A percentile compares a stretch with the other conserved stretches of the same genome.
Evolutionary conservation across 2,888 invertebrate genomes (phyloP).

Genomic region (Nudaria mundana): DNA sequence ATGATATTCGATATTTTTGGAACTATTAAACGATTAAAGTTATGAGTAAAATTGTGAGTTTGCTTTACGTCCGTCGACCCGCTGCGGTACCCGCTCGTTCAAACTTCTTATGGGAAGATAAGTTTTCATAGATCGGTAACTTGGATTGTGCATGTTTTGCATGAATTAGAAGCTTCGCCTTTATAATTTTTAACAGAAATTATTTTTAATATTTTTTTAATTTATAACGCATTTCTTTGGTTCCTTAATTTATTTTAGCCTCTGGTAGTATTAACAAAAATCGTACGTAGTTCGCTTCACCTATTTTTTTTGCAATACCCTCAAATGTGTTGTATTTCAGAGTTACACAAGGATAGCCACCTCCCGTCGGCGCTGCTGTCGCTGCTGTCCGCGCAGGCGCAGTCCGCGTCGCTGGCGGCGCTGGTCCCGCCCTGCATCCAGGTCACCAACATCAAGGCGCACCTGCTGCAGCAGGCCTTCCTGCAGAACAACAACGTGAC

Average conservation of each 20-base stretch:
- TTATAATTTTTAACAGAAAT: slow-evolving; percentile 76
- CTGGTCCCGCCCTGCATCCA: slow-evolving; percentile 55
- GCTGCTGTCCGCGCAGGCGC: slow-evolving; percentile 63
- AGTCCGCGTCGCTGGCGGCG: slow-evolving; percentile 46
- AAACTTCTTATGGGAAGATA: slow-evolving; percentile 73
- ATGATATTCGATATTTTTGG: slow-evolving; percentile 73
- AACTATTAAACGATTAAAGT: slow-evolving; percentile 65
- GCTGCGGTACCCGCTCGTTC: slow-evolving; percentile 36
- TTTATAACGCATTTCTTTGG: slow-evolving; percentile 81
- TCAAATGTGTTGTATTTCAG: slow-evolving; percentile 74
- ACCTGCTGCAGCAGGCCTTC: slow-evolving; percentile 63
- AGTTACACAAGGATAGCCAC: slow-evolving; percentile 62
- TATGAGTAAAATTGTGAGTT: slow-evolving; percentile 32
- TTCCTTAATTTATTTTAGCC: slow-evolving; percentile 79
- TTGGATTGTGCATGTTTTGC: slow-evolving; percentile 79
- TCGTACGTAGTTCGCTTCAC: slow-evolving; percentile 69
- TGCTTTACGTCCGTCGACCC: slow-evolving; percentile 39
- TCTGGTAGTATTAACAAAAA: slow-evolving; percentile 80
- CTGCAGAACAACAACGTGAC: slow-evolving; percentile 63
- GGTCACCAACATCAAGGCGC: slow-evolving; percentile 53
- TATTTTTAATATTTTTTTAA: slow-evolving; percentile 54
- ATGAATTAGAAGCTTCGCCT: slow-evolving; percentile 81
- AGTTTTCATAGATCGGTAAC: slow-evolving; percentile 51
- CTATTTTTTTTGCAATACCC: slow-evolving; percentile 73
- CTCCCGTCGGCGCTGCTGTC: slow-evolving; percentile 73